Conservation (phyloP, 2,797 vertebrate genomes). For the Heteromormyrus szaboi region DNA sequence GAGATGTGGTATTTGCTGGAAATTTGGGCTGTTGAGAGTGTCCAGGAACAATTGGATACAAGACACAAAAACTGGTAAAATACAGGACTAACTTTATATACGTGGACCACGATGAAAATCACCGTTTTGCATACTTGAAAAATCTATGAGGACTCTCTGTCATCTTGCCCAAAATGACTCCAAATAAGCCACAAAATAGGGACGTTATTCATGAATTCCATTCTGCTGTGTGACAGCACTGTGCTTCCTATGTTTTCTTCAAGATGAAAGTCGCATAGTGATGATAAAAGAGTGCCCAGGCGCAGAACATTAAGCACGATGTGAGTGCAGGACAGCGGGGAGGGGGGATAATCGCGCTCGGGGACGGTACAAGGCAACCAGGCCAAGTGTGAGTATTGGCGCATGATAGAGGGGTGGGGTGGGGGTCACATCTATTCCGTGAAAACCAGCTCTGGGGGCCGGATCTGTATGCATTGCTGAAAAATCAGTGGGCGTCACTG, state of each 20-base stretch:
- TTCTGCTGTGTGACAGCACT: no score
- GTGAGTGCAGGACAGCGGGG: not conserved
- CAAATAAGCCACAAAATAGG: not conserved
- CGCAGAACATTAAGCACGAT: not conserved
- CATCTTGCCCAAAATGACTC: not conserved
- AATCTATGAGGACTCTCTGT: not conserved
- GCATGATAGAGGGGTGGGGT: not conserved
- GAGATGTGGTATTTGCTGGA: not conserved
- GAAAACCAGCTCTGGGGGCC: not conserved
- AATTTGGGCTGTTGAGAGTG: not conserved
- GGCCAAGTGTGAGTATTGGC: not conserved
- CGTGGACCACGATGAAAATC: not conserved
- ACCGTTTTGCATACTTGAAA: not conserved
- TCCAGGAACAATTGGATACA: not conserved
- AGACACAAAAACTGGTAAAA: not conserved
- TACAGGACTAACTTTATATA: not conserved
- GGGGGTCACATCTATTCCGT: not conserved
- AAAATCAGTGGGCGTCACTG: not conserved
- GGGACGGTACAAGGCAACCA: not conserved
- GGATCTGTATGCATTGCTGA: not conserved
- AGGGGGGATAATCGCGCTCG: not conserved
- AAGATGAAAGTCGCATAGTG: not conserved
- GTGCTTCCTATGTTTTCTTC: no score
- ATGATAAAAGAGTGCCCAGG: not conserved
- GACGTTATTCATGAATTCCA: no score